These are phyloP conservation scores for Oscarella lobularis DNA, from an alignment of 37 sponge, comb jelly and placozoan species.

Conservation along the genomic window DNA sequence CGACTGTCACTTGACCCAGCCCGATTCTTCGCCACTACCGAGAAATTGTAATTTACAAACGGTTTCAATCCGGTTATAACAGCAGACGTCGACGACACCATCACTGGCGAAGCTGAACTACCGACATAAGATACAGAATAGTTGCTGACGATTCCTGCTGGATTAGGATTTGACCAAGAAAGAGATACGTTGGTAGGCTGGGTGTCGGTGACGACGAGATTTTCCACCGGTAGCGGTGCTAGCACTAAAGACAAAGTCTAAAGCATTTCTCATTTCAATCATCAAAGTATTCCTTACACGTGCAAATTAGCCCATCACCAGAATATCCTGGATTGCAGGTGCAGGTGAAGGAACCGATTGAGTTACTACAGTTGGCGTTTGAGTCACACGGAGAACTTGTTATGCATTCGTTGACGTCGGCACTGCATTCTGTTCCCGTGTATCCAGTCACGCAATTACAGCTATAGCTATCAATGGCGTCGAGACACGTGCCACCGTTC, in stretches of 20 bases:
- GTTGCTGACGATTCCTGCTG: not conserved
- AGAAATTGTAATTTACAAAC: not conserved
- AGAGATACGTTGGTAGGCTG: not conserved
- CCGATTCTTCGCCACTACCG: not conserved
- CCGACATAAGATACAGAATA: not conserved
- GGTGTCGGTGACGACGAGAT: not conserved
- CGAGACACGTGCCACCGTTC: too few species aligned
- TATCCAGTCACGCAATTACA: too few species aligned
- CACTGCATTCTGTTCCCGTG: too few species aligned
- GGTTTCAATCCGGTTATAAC: not conserved
- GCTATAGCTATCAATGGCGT: too few species aligned
- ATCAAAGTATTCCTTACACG: not conserved
- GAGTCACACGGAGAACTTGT: too few species aligned
- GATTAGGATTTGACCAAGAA: not conserved
- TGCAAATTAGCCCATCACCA: not conserved
- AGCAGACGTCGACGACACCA: not conserved
- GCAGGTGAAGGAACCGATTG: too few species aligned
- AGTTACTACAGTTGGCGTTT: too few species aligned
- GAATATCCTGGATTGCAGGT: too few species aligned
- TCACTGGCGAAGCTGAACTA: not conserved
- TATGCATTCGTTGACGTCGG: too few species aligned
- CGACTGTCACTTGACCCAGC: not conserved
- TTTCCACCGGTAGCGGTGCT: not conserved
- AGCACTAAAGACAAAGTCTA: not conserved
- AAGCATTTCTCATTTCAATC: too few species aligned